A percentile compares a stretch with the other conserved stretches of the same genome.
Evolutionary conservation across 2,797 vertebrate species (phyloP).

Genomic region (Urosaurus nigricauda): DNA sequence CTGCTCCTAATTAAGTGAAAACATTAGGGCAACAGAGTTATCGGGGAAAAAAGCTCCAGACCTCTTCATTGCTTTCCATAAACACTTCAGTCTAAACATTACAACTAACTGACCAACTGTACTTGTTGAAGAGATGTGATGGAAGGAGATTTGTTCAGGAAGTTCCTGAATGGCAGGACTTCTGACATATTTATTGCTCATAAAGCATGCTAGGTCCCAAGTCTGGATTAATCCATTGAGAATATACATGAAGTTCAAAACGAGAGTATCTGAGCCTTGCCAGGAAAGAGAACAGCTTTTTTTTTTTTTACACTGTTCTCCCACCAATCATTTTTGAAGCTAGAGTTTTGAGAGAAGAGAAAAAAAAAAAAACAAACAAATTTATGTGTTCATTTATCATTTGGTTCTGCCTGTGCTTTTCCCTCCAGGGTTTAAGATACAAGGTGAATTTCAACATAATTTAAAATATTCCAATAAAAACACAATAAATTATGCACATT

Average conservation of each 20-base stretch:
- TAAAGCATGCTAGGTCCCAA: not conserved
- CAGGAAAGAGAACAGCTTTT: no score
- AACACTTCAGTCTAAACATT: conserved; percentile 33
- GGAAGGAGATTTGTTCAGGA: conserved; percentile 26
- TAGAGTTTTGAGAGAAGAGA: not conserved
- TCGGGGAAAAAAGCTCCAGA: conserved; percentile 30
- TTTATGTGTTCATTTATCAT: no score
- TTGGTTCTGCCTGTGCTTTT: not conserved
- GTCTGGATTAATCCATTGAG: conserved; percentile 19
- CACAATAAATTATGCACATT: no score
- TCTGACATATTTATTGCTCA: not conserved
- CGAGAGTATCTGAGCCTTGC: not conserved
- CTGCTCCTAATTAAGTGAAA: conserved; percentile 66
- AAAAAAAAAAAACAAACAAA: no score
- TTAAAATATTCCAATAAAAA: no score
- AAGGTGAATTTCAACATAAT: no score
- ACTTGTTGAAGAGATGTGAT: conserved; percentile 16
- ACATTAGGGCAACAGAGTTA: conserved; percentile 64
- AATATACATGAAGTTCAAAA: conserved; percentile 25
- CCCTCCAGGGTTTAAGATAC: not conserved
- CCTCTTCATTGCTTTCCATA: conserved; percentile 47
- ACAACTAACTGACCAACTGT: conserved; percentile 28
- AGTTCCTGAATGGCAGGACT: conserved; percentile 20
- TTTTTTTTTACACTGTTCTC: not conserved
- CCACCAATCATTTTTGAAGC: conserved; percentile 27